Evolutionary conservation across 2,888 invertebrate species (phyloP).

Genomic region (Drosophila aldrichi): DNA sequence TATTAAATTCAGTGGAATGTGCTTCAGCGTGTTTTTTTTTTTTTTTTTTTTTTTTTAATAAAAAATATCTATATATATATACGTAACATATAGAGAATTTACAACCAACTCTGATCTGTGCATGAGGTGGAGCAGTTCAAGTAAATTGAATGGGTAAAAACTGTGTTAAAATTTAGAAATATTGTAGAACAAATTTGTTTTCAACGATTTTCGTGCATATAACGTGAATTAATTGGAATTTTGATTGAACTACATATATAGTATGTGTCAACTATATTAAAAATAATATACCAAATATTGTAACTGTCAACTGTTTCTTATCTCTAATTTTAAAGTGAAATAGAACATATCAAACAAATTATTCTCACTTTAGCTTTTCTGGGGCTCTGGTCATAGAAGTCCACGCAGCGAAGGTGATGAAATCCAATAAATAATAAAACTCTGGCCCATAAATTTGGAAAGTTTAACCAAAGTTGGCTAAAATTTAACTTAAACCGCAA

Average conservation of each 20-base stretch:
- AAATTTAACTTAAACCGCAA: slow-evolving; percentile 8
- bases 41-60: slow-evolving; percentile 5
- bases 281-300: too few relatives aligned
- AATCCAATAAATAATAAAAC: slow-evolving; percentile 1
- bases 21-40: slow-evolving; percentile 1
- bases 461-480: background rate
- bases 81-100: background rate
- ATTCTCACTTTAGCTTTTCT: background rate
- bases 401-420: background rate
- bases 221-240: background rate
- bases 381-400: too few relatives aligned
- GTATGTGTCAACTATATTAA: background rate
- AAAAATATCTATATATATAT: background rate
- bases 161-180: slow-evolving; percentile 2
- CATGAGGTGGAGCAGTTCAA: background rate
- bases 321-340: background rate
- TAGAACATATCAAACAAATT: background rate
- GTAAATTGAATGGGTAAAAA: background rate
- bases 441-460: background rate
- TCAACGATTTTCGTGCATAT: background rate
- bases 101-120: background rate
- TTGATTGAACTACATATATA: too few relatives aligned
- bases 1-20: slow-evolving; percentile 4
- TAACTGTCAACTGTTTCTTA: too few relatives aligned
- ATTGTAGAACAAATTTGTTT: background rate